Base-by-base conservation (phyloP, 2,797 vertebrate genomes). In the Glyptemys insculpta region DNA sequence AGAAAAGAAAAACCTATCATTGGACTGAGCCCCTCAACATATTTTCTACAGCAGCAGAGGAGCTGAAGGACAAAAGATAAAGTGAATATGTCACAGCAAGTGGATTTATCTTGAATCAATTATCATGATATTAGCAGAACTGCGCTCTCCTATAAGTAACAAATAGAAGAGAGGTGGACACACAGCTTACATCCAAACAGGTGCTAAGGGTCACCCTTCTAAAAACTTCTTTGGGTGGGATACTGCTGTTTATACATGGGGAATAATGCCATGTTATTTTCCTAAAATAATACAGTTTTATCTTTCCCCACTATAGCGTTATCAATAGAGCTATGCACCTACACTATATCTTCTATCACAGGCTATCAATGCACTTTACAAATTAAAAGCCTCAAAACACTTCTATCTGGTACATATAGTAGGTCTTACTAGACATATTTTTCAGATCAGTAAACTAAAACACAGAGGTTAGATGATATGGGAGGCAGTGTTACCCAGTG, bases 21-120 rank as follows among this genome's bases (percentile, higher is more conserved):
- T 76, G 15, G 53, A 44, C 52, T 31, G 50, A 83, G 52, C 6
- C 18, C 18, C 1, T 2, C 57, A 78, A 85, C 47, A 25, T 31
- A 94, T 91, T 83, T 94, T 49, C 56, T 50, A 18, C 31, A 68
- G 4, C 8, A 53, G 47, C 79, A 53, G 18, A 92, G 31, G 41
- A 94, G 52, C 37, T 81, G 54, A 93, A 94, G 57, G 57, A 84
- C 81, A 92, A 94, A 4, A 87, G n/a, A 91, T 57, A 92, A 94
- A 91, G 53, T 52, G 41, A 50, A 19, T 7, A 34, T 78, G 7
- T 62, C 68, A 50, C 62, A 59, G 88, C 78, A 56, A 31, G 68
- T 2, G 74, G 83, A 59, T 65, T 93, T 91, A 79, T 19, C 44
- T 65, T 57, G 31, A 89, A 86, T 84, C 78, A 87, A 89, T 37